phyloP scores from a whole-genome alignment of 2,888 invertebrate genomes.

The Drosophila borborema region DNA sequence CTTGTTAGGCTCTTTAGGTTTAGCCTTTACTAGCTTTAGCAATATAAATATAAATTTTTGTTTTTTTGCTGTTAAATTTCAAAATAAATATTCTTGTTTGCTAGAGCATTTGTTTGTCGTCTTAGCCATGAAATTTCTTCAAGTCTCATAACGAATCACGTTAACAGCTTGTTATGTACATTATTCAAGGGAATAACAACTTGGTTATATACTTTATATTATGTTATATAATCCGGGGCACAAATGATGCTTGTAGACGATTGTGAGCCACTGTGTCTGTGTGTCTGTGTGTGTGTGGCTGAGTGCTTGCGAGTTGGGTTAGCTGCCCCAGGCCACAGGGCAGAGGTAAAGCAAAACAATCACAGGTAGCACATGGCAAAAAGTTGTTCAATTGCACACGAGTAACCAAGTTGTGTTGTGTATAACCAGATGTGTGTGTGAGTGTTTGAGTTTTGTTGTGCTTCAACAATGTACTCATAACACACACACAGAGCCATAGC shows the following conservation, averaged over 20 bases:
- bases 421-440: constrained; percentile 6
- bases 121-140: neutral
- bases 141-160: constrained; percentile 19
- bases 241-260: constrained; percentile 20
- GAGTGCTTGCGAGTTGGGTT: neutral
- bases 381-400: constrained; percentile 43
- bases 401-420: constrained; percentile 14
- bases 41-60: neutral
- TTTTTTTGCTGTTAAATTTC: too few species aligned
- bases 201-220: constrained; percentile 34
- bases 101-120: neutral
- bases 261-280: constrained; percentile 3
- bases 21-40: neutral
- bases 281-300: neutral
- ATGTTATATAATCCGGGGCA: constrained; percentile 25
- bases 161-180: constrained; percentile 33
- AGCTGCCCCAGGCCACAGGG: constrained; percentile 9
- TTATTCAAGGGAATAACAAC: constrained; percentile 39
- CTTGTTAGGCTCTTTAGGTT: neutral
- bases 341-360: constrained; percentile 41
- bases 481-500: constrained; percentile 1
- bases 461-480: constrained; percentile 24
- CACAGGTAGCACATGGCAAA: constrained; percentile 29
- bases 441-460: constrained; percentile 14
- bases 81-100: neutral